Evolutionary conservation across 2,888 invertebrate genomes (phyloP), one percentile per base, ranked within the genome.

Genomic region (Lasioglossum figueresi): DNA sequence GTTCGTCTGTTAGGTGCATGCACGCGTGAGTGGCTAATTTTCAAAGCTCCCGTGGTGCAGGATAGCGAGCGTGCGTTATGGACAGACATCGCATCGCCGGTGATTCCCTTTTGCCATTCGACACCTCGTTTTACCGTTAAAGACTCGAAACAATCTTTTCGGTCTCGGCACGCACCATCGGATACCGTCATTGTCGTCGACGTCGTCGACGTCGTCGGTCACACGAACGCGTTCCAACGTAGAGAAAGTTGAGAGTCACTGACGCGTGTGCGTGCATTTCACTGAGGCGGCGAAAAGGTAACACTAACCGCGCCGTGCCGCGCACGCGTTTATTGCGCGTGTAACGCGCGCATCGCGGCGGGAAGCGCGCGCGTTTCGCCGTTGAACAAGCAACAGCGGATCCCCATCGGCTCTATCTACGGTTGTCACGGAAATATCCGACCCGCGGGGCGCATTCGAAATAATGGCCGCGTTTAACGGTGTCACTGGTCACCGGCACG

Each of bases 391-490:
- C 56, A 56, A 56, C n/a, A 56, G 66, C 72, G 76, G 89, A 73
- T 77, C 88, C 82, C 40, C 70, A 73, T 83, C 86, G 88, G 27
- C 84, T 76, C 90, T 91, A 91, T 91, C 86, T 91, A 91, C 89
- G 89, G 90, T 84, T 84, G 87, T 82, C 89, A 89, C 92, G 90
- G 92, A 92, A 91, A 92, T 91, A 92, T 89, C 90, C 89, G 84
- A 80, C 83, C 86, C 78, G 82, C 79, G 88, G 90, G 84, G 83
- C 83, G 87, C 88, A 87, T 88, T 88, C 90, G 88, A 92, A 90
- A 89, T 92, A 91, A 92, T 91, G 90, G 88, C 89, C 87, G 91
- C 91, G 88, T 90, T 90, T 90, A 90, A 91, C 89, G 90, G 89
- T 91, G 89, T 85, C 87, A 88, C 85, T 83, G 86, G 89, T 87